phyloP scores from a whole-genome alignment of 1,140 invertebrate species.

The Mercenaria mercenaria region DNA sequence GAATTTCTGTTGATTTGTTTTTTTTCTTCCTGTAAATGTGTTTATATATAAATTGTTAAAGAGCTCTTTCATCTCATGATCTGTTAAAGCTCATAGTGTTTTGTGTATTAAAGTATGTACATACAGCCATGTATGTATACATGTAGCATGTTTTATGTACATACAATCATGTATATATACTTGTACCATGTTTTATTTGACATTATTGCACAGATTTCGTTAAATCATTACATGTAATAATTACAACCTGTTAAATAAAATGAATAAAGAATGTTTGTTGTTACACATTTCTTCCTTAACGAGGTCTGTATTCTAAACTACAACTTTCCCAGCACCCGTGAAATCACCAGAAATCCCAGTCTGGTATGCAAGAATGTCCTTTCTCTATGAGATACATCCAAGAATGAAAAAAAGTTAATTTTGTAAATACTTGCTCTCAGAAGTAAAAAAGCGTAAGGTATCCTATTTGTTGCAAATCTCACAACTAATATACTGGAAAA shows the following conservation, averaged over 20 bases:
- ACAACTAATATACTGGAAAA: too few relatives aligned
- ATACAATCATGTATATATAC: not conserved
- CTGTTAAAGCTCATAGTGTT: not conserved
- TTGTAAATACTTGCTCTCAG: too few relatives aligned
- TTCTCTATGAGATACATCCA: too few relatives aligned
- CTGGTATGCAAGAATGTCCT: too few relatives aligned
- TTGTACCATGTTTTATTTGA: not conserved
- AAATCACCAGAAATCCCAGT: too few relatives aligned
- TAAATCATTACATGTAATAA: slow-evolving; percentile 1
- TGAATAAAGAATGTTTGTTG: not conserved
- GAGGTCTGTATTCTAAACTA: too few relatives aligned
- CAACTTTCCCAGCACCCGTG: too few relatives aligned
- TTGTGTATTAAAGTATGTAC: too few relatives aligned
- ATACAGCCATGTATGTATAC: not conserved
- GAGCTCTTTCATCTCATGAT: not conserved
- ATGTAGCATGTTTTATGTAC: not conserved
- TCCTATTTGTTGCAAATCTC: too few relatives aligned
- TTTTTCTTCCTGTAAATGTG: not conserved
- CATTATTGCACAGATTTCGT: slow-evolving; percentile 1
- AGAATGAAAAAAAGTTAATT: too few relatives aligned
- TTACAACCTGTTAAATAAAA: slow-evolving; percentile 28
- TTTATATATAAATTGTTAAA: not conserved
- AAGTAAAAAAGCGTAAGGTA: too few relatives aligned
- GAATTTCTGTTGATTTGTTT: not conserved
- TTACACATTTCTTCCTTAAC: too few relatives aligned